Conservation (phyloP, 2,113 vertebrate genomes). For the Hemiprocne comata region DNA sequence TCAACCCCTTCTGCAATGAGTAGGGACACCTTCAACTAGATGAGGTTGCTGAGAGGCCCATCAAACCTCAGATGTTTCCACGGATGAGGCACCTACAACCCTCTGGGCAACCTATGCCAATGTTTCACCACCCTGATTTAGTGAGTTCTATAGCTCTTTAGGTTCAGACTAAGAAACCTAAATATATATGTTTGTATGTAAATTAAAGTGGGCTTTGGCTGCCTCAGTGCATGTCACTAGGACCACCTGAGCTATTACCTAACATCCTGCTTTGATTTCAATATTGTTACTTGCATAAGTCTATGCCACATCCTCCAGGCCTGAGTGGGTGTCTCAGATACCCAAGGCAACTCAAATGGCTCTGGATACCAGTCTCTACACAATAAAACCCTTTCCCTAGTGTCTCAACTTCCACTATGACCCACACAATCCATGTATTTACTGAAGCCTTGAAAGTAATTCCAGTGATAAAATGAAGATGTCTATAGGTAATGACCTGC, state of each 20-base stretch:
- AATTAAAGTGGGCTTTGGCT: neutral
- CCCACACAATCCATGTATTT: neutral
- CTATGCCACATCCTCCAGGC: neutral
- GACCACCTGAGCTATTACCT: neutral
- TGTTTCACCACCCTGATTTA: neutral
- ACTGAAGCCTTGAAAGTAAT: neutral
- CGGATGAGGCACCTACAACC: neutral
- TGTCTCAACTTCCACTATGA: neutral
- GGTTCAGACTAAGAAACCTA: neutral
- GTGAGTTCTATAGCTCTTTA: neutral
- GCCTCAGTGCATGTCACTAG: neutral
- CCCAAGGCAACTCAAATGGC: neutral
- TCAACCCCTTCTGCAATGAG: too few relatives aligned
- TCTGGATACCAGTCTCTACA: neutral
- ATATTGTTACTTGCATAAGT: neutral
- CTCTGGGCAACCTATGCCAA: neutral
- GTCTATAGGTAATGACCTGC: neutral
- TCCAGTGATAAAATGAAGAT: neutral
- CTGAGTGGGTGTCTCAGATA: neutral
- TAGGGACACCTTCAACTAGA: too few relatives aligned
- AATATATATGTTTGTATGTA: neutral
- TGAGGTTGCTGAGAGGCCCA: too few relatives aligned
- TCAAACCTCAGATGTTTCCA: neutral
- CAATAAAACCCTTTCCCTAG: neutral
- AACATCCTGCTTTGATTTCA: neutral